Base-by-base conservation (phyloP, 2,797 vertebrate genomes). In the Alauda arvensis region DNA sequence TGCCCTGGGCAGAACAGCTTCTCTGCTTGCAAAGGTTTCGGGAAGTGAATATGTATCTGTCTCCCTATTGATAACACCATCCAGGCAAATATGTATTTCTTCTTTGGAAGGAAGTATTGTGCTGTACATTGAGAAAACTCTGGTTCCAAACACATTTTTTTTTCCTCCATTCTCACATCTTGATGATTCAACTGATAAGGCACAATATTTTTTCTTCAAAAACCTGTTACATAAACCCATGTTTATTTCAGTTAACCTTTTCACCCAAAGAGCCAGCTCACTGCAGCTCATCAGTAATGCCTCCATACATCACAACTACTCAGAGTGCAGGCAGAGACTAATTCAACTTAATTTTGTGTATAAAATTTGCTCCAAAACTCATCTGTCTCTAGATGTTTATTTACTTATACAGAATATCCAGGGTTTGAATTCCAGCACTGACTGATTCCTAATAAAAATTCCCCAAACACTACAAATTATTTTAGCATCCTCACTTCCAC, bases 211-310 rank as follows among this genome's bases (percentile, higher is more conserved):
- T 78, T 49, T 2, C 67, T 49, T 90, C 3, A 1, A 83, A 82
- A 93, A 77, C 8, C 45, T 53, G 37, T 79, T 83, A 75, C 75
- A 53, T 61, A 69, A 78, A 90, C 70, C 33, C 24, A 34, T n/a
- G 74, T 66, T 79, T 81, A 91, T 94, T 80, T 86, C 89, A 85
- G 68, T 72, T 95, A 91, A 93, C 80, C 43, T 96, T 94, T 94
- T 69, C 79, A 90, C 42, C 75, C 69, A 51, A 92, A 87, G 48
- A 88, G 62, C 81, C 55, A 76, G 34, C 26, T 91, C 69, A 72
- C 24, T 53, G 43, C 60, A 83, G 72, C 40, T 94, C 75, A 77
- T 89, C 72, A 91, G 40, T 86, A 87, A 77, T 56, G 59, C 37
- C 46, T 83, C 62, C 51, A 21, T 85, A 91, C 82, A 83, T 77